A percentile compares a stretch with the other conserved stretches of the same genome.
Evolutionary conservation across 1,140 invertebrate species (phyloP).

Genomic region (Chionoecetes opilio): DNA sequence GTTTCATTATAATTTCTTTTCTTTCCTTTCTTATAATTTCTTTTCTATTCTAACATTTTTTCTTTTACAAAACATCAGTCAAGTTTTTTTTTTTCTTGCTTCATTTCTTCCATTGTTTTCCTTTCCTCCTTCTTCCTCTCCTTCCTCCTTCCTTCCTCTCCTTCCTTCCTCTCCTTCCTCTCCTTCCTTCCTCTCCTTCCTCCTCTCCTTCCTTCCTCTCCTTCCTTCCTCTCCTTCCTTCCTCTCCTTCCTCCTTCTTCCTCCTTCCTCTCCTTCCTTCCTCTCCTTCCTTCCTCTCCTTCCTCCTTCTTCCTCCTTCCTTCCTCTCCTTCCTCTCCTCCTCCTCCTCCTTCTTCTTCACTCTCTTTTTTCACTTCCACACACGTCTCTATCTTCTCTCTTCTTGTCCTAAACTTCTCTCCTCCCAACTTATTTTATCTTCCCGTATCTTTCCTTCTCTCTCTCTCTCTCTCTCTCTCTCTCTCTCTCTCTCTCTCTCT

Average conservation of each 20-base stretch:
- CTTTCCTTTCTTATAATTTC: too few species aligned
- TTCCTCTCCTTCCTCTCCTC: background rate
- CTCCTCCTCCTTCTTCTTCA: too few species aligned
- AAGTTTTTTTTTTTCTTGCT: too few species aligned
- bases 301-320: background rate
- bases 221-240: background rate
- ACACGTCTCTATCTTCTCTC: background rate
- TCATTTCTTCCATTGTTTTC: too few species aligned
- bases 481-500: background rate
- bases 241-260: background rate
- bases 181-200: too few species aligned
- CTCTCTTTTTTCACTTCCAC: background rate
- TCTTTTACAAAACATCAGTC: too few species aligned
- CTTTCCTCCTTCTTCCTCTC: background rate
- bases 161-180: background rate
- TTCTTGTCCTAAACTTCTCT: slow-evolving; percentile 6
- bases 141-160: too few species aligned
- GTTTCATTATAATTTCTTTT: too few species aligned
- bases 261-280: background rate
- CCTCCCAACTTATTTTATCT: background rate
- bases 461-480: slow-evolving; percentile 4
- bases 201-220: background rate
- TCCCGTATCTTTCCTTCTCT: background rate
- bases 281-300: background rate
- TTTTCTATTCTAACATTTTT: too few species aligned